Percentiles rank a stretch among this genome's conserved stretches.
Conservation (phyloP, 2,888 invertebrate genomes). For the Nysson spinosus region DNA sequence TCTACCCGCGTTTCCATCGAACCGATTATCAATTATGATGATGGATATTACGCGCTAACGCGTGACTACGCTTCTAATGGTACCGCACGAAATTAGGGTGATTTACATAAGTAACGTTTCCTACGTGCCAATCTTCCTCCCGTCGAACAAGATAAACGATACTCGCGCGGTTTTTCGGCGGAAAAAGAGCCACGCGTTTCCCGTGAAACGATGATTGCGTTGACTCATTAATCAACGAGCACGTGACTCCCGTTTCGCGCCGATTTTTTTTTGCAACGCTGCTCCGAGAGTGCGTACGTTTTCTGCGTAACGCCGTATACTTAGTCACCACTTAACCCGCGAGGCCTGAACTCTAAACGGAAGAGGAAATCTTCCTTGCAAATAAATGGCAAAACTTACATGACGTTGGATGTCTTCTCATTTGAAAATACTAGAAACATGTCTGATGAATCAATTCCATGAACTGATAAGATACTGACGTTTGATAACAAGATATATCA, state of each 20-base stretch:
- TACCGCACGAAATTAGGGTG: conserved; percentile 41
- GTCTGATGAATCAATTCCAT: no score
- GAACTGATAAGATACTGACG: no score
- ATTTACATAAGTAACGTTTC: conserved; percentile 49
- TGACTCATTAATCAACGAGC: conserved; percentile 55
- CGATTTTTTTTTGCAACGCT: conserved; percentile 7
- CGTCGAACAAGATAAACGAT: conserved; percentile 19
- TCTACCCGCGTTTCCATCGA: conserved; percentile 42
- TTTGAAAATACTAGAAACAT: no score
- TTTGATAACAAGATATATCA: no score
- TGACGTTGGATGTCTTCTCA: no score
- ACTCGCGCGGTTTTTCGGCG: conserved; percentile 19
- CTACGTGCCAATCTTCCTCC: conserved; percentile 26
- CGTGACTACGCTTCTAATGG: conserved; percentile 32
- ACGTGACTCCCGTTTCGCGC: conserved; percentile 6
- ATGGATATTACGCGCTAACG: conserved; percentile 40
- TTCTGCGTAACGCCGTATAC: conserved; percentile 47
- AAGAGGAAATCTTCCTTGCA: conserved; percentile 66
- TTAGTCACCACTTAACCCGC: conserved; percentile 57
- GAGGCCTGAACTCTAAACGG: conserved; percentile 72
- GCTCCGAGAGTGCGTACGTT: conserved; percentile 27
- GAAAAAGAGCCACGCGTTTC: conserved; percentile 59
- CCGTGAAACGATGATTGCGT: conserved; percentile 53
- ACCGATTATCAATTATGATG: conserved; percentile 46
- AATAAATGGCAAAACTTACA: conserved; percentile 13